Base-by-base conservation (phyloP, 2,113 vertebrate genomes). In the Sminthopsis crassicaudata region DNA sequence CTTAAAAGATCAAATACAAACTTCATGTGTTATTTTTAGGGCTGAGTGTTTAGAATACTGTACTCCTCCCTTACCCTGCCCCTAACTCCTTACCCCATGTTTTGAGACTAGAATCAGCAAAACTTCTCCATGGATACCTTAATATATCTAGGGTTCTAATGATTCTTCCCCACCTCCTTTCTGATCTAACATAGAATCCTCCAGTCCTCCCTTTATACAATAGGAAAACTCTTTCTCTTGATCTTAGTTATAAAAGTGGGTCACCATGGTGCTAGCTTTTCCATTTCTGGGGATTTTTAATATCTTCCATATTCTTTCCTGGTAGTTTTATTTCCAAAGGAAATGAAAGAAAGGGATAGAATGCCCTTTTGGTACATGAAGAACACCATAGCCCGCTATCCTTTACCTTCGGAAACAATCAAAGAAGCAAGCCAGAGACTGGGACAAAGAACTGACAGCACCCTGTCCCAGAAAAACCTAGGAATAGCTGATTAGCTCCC, bases 191-290 rank as follows among this genome's bases (percentile, higher is more conserved):
- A 93, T 30, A 23, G 2, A 53, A 30, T 55, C 53, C 93, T 93
- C 57, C 57, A 19, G 6, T 48, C 16, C 24, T 36, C 90, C 57
- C 36, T 93, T 95, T 30, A 46, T 5, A 84, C 24, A 60, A 46
- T 55, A 94, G 90, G 51, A 53, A 94, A 93, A 93, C n/a, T n/a
- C 91, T 94, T 53, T 93, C 93, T 92, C 52, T 67, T 7, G 2
- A 91, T 96, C 93, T 96, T 96, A 14, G 94, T 96, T 95, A 92
- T 90, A 50, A 95, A 97, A 97, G 91, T 96, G 95, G 97, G 94
- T 98, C 97, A 97, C 46, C 91, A 89, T 57, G 46, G 93, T 19
- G 48, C 76, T 95, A 67, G 92, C 36, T 46, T 95, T 96, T 95
- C 67, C 26, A 92, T 91, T 95, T 57, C 94, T 42, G 84, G 84